phyloP scores from a whole-genome alignment of 2,888 invertebrate species.

The Epinotia bilunana region DNA sequence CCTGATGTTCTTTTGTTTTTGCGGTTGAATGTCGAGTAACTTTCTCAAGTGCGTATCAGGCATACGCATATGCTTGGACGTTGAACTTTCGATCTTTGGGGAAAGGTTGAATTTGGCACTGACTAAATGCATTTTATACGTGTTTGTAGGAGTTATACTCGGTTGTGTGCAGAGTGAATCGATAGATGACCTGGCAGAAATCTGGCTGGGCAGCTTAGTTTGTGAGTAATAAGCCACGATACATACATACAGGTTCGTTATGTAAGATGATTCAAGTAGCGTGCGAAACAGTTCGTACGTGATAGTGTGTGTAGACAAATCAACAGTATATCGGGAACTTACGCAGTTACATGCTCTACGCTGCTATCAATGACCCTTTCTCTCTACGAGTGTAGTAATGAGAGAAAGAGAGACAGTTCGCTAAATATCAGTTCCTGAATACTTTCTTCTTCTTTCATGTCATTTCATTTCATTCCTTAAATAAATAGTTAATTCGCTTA shows the following conservation, averaged over 20 bases:
- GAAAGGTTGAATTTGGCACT: not conserved
- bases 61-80: not conserved
- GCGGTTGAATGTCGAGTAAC: not conserved
- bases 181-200: conserved; percentile 27
- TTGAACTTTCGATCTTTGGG: not conserved
- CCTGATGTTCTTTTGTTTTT: conserved; percentile 1
- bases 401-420: too few species aligned
- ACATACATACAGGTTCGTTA: conserved; percentile 3
- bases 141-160: not conserved
- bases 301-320: not conserved
- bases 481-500: too few species aligned
- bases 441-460: too few species aligned
- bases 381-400: too few species aligned
- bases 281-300: not conserved
- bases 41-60: not conserved
- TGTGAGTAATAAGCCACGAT: conserved; percentile 10
- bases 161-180: conserved; percentile 3
- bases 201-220: conserved; percentile 7
- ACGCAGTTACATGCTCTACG: not conserved
- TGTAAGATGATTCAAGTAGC: not conserved
- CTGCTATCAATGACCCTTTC: not conserved
- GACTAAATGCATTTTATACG: not conserved
- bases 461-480: too few species aligned
- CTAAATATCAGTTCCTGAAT: too few species aligned
- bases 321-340: not conserved